A percentile compares a stretch with the other conserved stretches of the same genome.
phyloP scores from a whole-genome alignment of 2,797 vertebrate species.

The Sebastes minor region DNA sequence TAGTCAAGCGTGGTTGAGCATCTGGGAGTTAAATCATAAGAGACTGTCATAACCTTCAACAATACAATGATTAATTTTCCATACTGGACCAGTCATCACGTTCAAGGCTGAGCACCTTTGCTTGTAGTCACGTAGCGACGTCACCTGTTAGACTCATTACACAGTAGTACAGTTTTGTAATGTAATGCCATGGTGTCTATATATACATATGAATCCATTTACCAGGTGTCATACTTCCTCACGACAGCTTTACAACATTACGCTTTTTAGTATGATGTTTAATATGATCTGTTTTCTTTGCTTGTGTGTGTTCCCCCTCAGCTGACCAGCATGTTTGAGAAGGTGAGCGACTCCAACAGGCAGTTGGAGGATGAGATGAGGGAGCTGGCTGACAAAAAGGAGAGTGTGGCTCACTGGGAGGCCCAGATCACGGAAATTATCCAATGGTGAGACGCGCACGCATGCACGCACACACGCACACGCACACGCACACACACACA shows the following conservation, averaged over 20 bases:
- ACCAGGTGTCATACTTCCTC: neutral
- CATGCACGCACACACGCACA: neutral
- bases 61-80: conserved; percentile 2
- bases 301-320: conserved; percentile 53
- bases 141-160: conserved; percentile 8
- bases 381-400: conserved; percentile 95
- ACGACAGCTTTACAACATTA: neutral
- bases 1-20: neutral
- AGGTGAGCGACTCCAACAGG: conserved; percentile 85
- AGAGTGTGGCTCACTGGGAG: conserved; percentile 98
- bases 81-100: neutral
- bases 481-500: too few relatives aligned
- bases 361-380: conserved; percentile 95
- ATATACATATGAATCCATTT: neutral
- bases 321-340: conserved; percentile 89
- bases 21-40: conserved; percentile 15
- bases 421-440: conserved; percentile 99
- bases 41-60: neutral
- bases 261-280: neutral
- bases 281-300: neutral
- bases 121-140: neutral
- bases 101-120: neutral
- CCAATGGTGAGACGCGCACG: conserved; percentile 89
- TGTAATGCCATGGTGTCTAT: neutral
- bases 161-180: neutral